Percentiles rank a stretch among this genome's conserved stretches.
phyloP scores from a whole-genome alignment of 35 echinoderm and acorn worm species.

The Ophioderma brevispina region DNA sequence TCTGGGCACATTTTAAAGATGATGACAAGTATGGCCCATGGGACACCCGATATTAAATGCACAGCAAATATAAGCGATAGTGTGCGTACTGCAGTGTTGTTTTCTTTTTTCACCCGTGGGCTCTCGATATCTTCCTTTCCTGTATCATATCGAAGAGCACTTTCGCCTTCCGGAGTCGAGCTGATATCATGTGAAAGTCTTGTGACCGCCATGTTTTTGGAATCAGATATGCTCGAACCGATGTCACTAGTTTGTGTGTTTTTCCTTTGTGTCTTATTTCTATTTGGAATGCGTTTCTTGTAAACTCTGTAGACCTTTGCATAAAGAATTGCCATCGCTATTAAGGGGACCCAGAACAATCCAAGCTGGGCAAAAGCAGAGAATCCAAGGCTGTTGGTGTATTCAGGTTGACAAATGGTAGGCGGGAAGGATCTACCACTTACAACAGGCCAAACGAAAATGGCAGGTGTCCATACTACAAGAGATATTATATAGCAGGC shows the following conservation, averaged over 20 bases:
- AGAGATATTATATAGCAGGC: slow-evolving; percentile 21
- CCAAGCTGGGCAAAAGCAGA: not conserved
- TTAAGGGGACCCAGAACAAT: not conserved
- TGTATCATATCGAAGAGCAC: not conserved
- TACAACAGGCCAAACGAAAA: slow-evolving; percentile 22
- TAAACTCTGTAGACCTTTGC: not conserved
- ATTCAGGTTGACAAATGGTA: slow-evolving; percentile 13
- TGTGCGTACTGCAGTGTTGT: not conserved
- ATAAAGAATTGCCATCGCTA: not conserved
- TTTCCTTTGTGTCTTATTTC: not conserved
- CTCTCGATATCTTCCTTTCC: not conserved
- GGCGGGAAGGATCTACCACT: not conserved
- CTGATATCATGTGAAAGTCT: not conserved
- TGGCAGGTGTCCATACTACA: not conserved
- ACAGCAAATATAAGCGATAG: slow-evolving; percentile 9
- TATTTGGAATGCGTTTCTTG: not conserved
- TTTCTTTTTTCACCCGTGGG: not conserved
- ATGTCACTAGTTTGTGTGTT: not conserved
- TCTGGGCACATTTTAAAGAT: slow-evolving; percentile 9
- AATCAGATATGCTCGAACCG: not conserved
- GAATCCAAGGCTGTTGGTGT: not conserved
- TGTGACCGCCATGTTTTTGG: not conserved
- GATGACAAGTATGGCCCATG: slow-evolving; percentile 19
- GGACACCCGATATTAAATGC: not conserved
- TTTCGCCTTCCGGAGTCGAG: not conserved